Evolutionary conservation across 2,113 vertebrate species (phyloP), one percentile per base, ranked within the genome.

Genomic region (Donacobius atricapilla): DNA sequence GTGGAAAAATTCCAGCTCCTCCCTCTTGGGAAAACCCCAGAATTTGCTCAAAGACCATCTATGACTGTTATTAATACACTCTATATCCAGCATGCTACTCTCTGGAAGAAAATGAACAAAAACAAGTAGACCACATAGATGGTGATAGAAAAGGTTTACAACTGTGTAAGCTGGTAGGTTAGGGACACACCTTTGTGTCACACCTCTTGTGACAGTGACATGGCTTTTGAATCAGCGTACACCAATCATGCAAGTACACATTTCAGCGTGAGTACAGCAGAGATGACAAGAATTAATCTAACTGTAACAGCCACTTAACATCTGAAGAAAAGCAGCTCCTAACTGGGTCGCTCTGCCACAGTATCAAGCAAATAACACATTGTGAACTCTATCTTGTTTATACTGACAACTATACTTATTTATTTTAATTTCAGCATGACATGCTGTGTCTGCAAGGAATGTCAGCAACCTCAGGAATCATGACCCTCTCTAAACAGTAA

Each of bases 381-480:
- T 76, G 11, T 39, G 57, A 95, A 83, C 82, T 85, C 78, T 37
- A 70, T 39, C 48, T 77, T 94, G 88, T 88, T 94, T 96, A 93
- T 90, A 92, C 45, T 88, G 68, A 90, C 66, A 94, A 88, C 39
- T 65, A 3, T 42, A 72, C 83, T 85, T 93, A 93, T 94, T 95
- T 93, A 87, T 94, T 94, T 91, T 61, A 61, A 80, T 69, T 90
- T 81, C 75, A 73, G 71, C 63, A 81, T 50, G 35, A 78, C 88
- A 54, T 77, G 66, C 78, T 93, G 66, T 24, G 33, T 88, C 92
- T 69, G 71, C 47, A 93, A 83, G 40, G 72, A 86, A 83, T 24
- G 33, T 90, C 64, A 93, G 82, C 76, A 94, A 83, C 79, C 71
- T 83, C 16, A 0, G 45, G 79, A 89, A 86, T 58, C 39, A 86